Evolutionary conservation across 2,888 invertebrate genomes (phyloP), one percentile per base, ranked within the genome.

Genomic region (Charanyca ferruginea): DNA sequence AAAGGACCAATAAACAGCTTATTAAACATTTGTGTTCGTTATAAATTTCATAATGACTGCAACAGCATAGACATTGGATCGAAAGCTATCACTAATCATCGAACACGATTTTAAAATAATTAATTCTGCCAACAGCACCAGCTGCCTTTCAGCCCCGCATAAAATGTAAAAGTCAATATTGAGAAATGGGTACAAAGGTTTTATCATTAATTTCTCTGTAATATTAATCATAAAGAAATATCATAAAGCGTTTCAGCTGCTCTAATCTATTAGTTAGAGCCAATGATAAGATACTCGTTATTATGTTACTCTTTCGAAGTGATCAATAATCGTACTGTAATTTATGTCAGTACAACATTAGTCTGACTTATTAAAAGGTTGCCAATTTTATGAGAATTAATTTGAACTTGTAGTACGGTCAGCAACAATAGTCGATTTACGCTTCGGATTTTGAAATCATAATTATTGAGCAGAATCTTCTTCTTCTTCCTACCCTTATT

Each of bases 201-300:
- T 20, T 11, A 16, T 5, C 47, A 52, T 47, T 65, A 65, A 73
- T 73, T 42, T 52, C 73, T n/a, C 22, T 42, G 22, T 32, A 8
- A 41, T 20, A 23, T 51, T 28, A 64, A 64, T 45, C 45, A 23
- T 16, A 25, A 20, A 47, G 5, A n/a, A 22, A 13, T 28, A 25
- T 35, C n/a, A 9, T 41, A 66, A n/a, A 73, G 1, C 38, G 35
- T 66, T 66, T 53, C 73, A 73, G 53, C 73, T 73, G 68, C 66
- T 35, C 25, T 18, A 9, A 18, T 25, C 20, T 16, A 47, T 38
- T 51, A 32, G 9, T 73, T 45, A 51, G 16, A 42, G 9, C 45
- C 22, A 44, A n/a, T 35, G 49, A 8, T 16, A 22, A 41, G 3
- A 35, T 67, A 67, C 49, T 67, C 11, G 48, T 25, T 48, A 48